Evolutionary conservation across 2,888 invertebrate species (phyloP).

Genomic region (Clanis bilineata): DNA sequence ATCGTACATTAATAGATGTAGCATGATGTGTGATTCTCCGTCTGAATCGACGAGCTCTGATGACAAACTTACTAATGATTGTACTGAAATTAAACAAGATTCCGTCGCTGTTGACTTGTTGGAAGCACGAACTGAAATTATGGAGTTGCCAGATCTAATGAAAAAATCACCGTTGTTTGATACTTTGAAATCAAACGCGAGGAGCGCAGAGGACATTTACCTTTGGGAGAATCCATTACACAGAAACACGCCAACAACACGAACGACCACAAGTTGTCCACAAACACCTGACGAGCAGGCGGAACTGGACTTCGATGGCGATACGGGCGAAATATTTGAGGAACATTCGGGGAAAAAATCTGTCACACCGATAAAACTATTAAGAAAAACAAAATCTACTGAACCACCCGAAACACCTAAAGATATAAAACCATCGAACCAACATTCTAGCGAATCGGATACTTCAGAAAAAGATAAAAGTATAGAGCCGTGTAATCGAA

Average conservation of each 20-base stretch:
- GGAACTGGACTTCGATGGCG: slow-evolving; percentile 86
- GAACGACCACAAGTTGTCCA: slow-evolving; percentile 73
- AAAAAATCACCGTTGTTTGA: slow-evolving; percentile 67
- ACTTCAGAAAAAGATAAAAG: slow-evolving; percentile 60
- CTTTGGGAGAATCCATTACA: slow-evolving; percentile 91
- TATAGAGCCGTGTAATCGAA: slow-evolving; percentile 1
- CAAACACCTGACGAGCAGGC: slow-evolving; percentile 88
- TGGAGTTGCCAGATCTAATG: slow-evolving; percentile 46
- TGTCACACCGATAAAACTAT: slow-evolving; percentile 85
- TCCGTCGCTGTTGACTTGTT: slow-evolving; percentile 41
- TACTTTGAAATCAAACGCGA: slow-evolving; percentile 63
- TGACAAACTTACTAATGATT: slow-evolving; percentile 56
- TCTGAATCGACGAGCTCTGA: slow-evolving; percentile 72
- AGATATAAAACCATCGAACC: slow-evolving; percentile 49
- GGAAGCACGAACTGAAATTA: slow-evolving; percentile 45
- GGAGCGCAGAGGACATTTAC: slow-evolving; percentile 86
- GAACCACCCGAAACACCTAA: slow-evolving; percentile 55
- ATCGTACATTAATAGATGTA: slow-evolving; percentile 64
- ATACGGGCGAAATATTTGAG: slow-evolving; percentile 82
- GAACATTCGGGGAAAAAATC: slow-evolving; percentile 86
- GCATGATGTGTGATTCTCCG: slow-evolving; percentile 67
- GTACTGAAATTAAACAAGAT: slow-evolving; percentile 48
- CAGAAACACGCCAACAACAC: slow-evolving; percentile 72
- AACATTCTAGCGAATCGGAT: slow-evolving; percentile 69
- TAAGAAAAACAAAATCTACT: slow-evolving; percentile 70